phyloP scores from a whole-genome alignment of 2,113 vertebrate species.

The Thermophis baileyi region DNA sequence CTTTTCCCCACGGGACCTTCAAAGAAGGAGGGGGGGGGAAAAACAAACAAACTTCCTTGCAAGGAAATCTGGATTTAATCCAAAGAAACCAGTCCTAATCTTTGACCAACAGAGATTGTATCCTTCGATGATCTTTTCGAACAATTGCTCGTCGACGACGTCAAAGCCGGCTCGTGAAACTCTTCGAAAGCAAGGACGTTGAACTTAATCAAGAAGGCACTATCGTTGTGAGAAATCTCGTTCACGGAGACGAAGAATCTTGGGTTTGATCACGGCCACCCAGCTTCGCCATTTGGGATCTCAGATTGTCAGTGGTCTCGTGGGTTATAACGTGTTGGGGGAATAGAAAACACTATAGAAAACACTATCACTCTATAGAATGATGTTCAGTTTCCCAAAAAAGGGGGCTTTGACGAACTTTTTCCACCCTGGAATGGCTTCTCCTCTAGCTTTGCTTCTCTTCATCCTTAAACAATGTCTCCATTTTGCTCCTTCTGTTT shows the following conservation, averaged over 20 bases:
- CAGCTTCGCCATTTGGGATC: fast-evolving
- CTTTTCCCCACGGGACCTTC: constrained; percentile 67
- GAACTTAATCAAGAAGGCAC: background rate
- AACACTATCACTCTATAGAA: too few species aligned
- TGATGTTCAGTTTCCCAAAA: background rate
- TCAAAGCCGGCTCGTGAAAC: background rate
- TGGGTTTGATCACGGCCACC: background rate
- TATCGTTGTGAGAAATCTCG: background rate
- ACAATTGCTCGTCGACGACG: background rate
- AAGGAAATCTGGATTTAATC: background rate
- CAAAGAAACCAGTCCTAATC: background rate
- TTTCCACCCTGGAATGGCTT: background rate
- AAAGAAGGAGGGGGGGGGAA: constrained; percentile 41
- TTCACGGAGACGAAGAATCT: background rate
- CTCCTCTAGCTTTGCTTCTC: background rate
- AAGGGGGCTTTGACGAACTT: background rate
- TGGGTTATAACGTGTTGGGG: background rate
- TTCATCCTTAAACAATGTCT: background rate
- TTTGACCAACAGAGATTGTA: background rate
- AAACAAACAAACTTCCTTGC: background rate
- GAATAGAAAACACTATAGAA: background rate
- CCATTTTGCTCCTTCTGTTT: background rate
- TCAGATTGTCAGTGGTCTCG: constrained; percentile 16
- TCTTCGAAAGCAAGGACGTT: constrained; percentile 21
- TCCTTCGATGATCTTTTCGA: background rate